phyloP scores from a whole-genome alignment of 2,888 invertebrate genomes.

The Tortricodes alternella region DNA sequence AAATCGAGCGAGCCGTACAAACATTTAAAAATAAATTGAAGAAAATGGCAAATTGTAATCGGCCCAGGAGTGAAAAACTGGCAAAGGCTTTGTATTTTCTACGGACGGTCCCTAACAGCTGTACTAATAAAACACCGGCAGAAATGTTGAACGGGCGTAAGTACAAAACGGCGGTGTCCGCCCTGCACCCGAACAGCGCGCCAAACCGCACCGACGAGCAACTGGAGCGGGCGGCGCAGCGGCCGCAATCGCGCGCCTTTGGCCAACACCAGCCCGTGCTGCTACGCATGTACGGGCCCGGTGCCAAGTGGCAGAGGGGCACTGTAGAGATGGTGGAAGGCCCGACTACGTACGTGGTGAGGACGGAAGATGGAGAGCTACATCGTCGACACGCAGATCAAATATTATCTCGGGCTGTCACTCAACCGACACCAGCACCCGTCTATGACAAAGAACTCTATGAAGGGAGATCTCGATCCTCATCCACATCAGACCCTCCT shows the following conservation, averaged over 20 bases:
- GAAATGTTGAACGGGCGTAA: constrained; percentile 29
- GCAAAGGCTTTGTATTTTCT: constrained; percentile 17
- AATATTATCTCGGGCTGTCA: background rate
- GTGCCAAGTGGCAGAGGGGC: background rate
- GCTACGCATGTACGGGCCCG: background rate
- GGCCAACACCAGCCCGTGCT: background rate
- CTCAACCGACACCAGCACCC: background rate
- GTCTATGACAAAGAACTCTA: background rate
- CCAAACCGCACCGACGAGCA: no score
- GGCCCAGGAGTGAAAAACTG: constrained; percentile 36
- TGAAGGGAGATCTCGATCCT: background rate
- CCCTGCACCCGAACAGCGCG: no score
- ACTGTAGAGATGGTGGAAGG: background rate
- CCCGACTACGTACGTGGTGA: constrained; percentile 4
- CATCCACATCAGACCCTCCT: background rate
- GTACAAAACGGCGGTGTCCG: constrained; percentile 7
- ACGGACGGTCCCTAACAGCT: constrained; percentile 4
- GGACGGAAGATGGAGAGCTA: constrained; percentile 10
- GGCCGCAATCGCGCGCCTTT: background rate
- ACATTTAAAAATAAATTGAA: constrained; percentile 23
- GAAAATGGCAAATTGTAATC: constrained; percentile 32
- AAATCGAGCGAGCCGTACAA: background rate
- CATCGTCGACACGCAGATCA: constrained; percentile 8
- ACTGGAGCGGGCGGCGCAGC: background rate
- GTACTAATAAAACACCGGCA: constrained; percentile 26